Percentiles rank a stretch among this genome's conserved stretches.
Conservation (phyloP, 2,113 vertebrate genomes). For the Rhadina sibilatrix region DNA sequence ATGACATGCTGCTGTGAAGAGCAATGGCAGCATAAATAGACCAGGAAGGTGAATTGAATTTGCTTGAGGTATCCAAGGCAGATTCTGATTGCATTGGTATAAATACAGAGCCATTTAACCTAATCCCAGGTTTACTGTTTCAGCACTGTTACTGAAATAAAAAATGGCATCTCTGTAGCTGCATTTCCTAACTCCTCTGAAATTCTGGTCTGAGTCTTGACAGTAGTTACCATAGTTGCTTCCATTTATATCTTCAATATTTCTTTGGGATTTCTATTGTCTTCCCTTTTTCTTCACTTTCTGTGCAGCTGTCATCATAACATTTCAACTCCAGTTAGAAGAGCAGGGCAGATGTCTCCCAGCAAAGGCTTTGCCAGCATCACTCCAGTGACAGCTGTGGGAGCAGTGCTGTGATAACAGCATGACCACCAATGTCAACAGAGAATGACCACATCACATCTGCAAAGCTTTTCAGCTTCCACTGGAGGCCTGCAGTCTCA, state of each 20-base stretch:
- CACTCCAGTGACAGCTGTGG: conserved; percentile 55
- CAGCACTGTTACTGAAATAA: background rate
- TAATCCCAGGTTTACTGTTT: background rate
- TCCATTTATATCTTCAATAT: conserved; percentile 14
- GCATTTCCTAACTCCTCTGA: background rate
- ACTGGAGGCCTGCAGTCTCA: background rate
- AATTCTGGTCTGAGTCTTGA: background rate
- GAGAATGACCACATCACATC: conserved; percentile 56
- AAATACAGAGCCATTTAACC: background rate
- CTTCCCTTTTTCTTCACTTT: conserved; percentile 28
- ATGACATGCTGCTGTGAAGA: background rate
- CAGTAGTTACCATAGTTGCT: background rate
- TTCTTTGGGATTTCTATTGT: conserved; percentile 6
- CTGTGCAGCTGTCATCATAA: conserved; percentile 53
- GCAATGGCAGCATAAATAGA: background rate
- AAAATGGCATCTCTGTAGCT: background rate
- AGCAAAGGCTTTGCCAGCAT: conserved; percentile 41
- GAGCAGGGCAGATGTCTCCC: conserved; percentile 51
- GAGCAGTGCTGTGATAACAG: conserved; percentile 17
- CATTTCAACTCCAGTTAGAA: background rate
- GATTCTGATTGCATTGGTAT: background rate
- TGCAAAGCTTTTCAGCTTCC: conserved; percentile 33
- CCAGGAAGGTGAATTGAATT: background rate
- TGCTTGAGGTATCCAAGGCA: background rate
- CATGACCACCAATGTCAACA: conserved; percentile 17